phyloP scores from a whole-genome alignment of 2,888 invertebrate genomes.

The Buathra laborator region DNA sequence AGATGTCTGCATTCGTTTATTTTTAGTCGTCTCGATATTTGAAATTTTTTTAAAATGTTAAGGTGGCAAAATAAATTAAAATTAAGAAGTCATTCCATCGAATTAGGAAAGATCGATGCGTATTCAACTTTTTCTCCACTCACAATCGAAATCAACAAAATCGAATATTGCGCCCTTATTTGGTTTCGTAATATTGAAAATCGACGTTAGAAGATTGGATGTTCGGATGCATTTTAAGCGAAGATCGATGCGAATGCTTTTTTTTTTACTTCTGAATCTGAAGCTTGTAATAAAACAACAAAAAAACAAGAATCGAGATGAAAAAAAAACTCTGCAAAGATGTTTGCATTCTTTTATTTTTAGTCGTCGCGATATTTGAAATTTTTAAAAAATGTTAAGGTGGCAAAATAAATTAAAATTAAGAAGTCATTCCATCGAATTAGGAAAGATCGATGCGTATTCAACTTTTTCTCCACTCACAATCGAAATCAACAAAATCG shows the following conservation, averaged over 20 bases:
- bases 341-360: conserved; percentile 9
- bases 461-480: neutral
- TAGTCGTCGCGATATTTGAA: neutral
- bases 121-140: neutral
- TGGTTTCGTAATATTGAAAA: neutral
- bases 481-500: neutral
- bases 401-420: neutral
- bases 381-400: neutral
- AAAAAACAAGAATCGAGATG: no score
- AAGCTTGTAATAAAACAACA: no score
- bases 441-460: neutral
- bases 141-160: neutral
- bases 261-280: no score
- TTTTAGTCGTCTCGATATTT: neutral
- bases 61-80: neutral
- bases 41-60: neutral
- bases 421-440: neutral
- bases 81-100: neutral
- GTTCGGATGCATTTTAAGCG: neutral
- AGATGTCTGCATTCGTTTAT: conserved; percentile 9
- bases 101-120: neutral
- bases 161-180: neutral
- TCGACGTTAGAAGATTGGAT: neutral
- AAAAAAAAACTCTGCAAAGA: no score
- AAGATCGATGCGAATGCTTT: neutral